A percentile compares a stretch with the other conserved stretches of the same genome.
These are phyloP conservation scores for Otis tarda DNA, from an alignment of 2,113 vertebrate species.

Conservation along the genomic window DNA sequence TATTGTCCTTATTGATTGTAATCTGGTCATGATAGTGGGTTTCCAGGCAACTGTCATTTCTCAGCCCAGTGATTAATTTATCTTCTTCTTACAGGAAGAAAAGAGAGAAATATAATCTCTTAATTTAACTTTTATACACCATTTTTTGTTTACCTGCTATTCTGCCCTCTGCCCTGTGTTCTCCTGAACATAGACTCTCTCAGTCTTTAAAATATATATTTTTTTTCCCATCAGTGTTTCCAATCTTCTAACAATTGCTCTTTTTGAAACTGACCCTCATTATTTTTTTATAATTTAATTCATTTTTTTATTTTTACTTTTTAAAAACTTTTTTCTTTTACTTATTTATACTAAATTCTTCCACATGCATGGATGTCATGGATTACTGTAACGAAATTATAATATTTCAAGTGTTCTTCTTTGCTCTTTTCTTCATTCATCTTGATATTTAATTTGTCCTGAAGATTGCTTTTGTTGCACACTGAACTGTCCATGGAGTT, in stretches of 20 bases:
- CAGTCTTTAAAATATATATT: neutral
- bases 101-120: neutral
- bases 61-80: neutral
- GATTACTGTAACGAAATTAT: neutral
- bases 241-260: neutral
- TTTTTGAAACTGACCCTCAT: neutral
- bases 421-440: neutral
- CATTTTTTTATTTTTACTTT: neutral
- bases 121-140: neutral
- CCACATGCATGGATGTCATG: neutral
- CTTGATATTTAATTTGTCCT: slow-evolving; percentile 3
- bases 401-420: neutral
- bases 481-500: neutral
- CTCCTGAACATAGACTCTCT: neutral
- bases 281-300: neutral
- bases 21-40: neutral
- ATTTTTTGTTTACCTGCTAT: neutral
- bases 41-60: slow-evolving; percentile 30
- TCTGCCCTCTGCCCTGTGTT: neutral
- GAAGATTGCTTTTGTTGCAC: neutral
- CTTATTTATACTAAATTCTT: neutral
- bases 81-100: neutral
- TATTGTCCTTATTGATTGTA: neutral
- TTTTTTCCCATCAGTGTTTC: neutral
- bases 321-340: neutral